Percentiles rank a stretch among this genome's conserved stretches.
Evolutionary conservation across 2,113 vertebrate genomes (phyloP).

Genomic region (Psittacula cyanocephala): DNA sequence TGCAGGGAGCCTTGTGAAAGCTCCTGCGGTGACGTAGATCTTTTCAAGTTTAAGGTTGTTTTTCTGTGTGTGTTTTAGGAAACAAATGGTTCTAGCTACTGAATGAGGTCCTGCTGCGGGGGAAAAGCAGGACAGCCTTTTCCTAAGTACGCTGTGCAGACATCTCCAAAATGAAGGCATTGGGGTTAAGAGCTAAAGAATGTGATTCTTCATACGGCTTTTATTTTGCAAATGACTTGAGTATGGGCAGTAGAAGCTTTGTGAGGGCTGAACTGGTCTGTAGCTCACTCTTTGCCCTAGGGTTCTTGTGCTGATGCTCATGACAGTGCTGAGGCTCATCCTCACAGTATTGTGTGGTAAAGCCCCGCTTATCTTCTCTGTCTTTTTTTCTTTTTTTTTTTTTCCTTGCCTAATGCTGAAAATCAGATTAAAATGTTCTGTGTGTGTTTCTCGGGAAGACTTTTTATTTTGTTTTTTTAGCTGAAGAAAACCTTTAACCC

Average conservation of each 20-base stretch:
- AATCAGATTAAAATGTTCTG: neutral
- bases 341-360: fast-evolving
- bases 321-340: neutral
- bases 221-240: neutral
- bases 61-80: neutral
- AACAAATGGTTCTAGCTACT: neutral
- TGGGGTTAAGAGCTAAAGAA: neutral
- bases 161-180: neutral
- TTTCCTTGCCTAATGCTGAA: neutral
- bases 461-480: neutral
- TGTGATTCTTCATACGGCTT: fast-evolving
- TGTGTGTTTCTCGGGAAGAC: neutral
- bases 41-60: neutral
- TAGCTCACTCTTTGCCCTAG: neutral
- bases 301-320: neutral
- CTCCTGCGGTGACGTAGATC: fast-evolving
- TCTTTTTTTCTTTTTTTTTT: neutral
- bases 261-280: fast-evolving
- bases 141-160: neutral
- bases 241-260: neutral
- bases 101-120: neutral
- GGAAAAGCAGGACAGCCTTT: neutral
- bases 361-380: fast-evolving
- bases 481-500: neutral
- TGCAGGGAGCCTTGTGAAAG: neutral